Base-by-base conservation (phyloP, 2,797 vertebrate genomes). In the Eupleurogrammus muticus region DNA sequence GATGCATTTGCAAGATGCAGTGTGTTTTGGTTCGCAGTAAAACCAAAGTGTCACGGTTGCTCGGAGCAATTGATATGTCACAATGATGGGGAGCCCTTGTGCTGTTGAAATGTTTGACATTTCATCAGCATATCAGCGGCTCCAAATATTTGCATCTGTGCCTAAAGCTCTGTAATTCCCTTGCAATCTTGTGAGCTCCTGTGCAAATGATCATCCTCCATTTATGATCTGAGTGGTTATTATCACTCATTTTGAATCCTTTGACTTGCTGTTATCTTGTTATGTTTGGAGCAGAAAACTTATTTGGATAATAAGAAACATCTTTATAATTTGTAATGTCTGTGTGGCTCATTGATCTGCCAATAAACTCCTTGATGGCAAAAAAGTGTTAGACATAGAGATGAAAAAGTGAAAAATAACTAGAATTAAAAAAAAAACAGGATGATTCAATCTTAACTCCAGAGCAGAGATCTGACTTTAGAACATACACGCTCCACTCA, bases 401-500 rank as follows among this genome's bases (percentile, higher is more conserved):
- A 55, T 66, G 56, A 59, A 19, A 61, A 35, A 81, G 32, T 42
- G 10, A 11, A 21, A 67, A 35, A 52, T 17, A 52, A 19, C 14
- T 1, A 14, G 5, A 57, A 46, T 34, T 5, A 36, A 46, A 24
- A 44, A 79, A 82, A 47, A 66, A 74, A 68, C 20, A 20, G 9
- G 16, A 87, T 84, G 76, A 75, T 56, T 70, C 19, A 67, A 11
- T 68, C 16, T 63, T 66, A 74, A 75, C 47, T 82, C 75, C 64
- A 61, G 60, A 71, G 59, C 38, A 70, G 49, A 49, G 62, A 23
- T 83, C 77, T 77, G 83, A 72, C 80, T 79, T 76, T 50, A 66
- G 35, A 77, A 73, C 24, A 75, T 23, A 90, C 40, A 91, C 36
- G 83, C 92, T 94, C 94, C 93, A 96, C 97, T 99, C 95, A 98